Conservation (phyloP, 2,113 vertebrate genomes). For the Paracanthobrama guichenoti region DNA sequence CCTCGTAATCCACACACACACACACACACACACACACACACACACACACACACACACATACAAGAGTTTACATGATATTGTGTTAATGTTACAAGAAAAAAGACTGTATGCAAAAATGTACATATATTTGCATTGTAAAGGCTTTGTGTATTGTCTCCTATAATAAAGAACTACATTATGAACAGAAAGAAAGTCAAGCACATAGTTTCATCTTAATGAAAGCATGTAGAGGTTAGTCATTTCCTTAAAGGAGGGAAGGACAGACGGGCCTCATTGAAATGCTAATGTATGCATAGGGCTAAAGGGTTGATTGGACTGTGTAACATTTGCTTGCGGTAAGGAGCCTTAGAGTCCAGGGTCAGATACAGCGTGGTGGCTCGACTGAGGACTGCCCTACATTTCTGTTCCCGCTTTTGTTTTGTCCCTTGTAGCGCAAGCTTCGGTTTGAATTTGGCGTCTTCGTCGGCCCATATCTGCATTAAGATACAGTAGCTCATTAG, state of each 20-base stretch:
- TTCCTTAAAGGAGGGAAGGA: constrained; percentile 32
- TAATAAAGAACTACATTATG: constrained; percentile 14
- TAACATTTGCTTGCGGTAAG: constrained; percentile 21
- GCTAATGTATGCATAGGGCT: constrained; percentile 48
- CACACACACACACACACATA: neutral
- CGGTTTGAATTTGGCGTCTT: constrained; percentile 26
- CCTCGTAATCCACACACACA: neutral
- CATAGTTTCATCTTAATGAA: constrained; percentile 27
- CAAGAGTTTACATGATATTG: neutral
- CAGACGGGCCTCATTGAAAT: constrained; percentile 44
- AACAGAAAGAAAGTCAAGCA: neutral
- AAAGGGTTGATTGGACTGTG: constrained; percentile 43
- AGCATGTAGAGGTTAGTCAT: constrained; percentile 18
- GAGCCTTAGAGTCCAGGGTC: constrained; percentile 18
- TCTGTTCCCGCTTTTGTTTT: constrained; percentile 43
- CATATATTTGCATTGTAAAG: constrained; percentile 19
- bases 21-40: too few relatives aligned
- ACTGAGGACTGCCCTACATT: constrained; percentile 47
- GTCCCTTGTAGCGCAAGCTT: constrained; percentile 5
- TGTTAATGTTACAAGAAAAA: neutral
- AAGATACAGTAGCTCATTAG: constrained; percentile 35
- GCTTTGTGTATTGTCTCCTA: neutral
- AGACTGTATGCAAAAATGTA: neutral
- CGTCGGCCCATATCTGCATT: neutral
- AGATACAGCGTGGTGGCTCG: constrained; percentile 8